These are phyloP conservation scores for Lepidurus apus DNA, from an alignment of 1,140 invertebrate species.

Conservation along the genomic window DNA sequence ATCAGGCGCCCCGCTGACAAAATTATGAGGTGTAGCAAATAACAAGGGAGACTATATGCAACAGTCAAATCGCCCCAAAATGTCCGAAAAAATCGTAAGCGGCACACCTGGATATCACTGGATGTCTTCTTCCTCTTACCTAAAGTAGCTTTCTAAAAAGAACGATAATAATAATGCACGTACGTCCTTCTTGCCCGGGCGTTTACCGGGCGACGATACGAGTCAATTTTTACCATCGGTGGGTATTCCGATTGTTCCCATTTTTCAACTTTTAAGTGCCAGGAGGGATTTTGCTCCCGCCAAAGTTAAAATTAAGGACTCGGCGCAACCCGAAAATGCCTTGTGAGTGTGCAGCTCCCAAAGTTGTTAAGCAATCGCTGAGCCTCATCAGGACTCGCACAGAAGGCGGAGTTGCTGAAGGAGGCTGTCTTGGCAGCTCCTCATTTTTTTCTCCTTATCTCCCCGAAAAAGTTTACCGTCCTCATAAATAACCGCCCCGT, in stretches of 20 bases:
- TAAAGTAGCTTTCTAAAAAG: too few species aligned
- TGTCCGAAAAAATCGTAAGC: background rate
- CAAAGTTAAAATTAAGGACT: background rate
- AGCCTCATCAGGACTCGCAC: background rate
- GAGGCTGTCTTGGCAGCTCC: background rate
- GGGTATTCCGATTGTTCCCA: too few species aligned
- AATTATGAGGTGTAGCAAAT: slow-evolving; percentile 11
- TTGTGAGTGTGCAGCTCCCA: background rate
- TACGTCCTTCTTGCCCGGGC: background rate
- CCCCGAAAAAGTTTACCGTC: background rate
- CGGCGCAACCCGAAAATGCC: background rate
- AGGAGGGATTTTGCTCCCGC: background rate
- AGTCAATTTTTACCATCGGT: too few species aligned
- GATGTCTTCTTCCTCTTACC: background rate
- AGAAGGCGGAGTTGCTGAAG: slow-evolving; percentile 3
- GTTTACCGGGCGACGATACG: too few species aligned
- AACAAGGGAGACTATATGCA: background rate
- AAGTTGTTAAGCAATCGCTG: slow-evolving; percentile 19
- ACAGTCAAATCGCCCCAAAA: background rate
- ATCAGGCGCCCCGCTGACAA: background rate
- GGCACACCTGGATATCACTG: background rate
- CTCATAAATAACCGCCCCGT: slow-evolving; percentile 14
- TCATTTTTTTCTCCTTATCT: slow-evolving; percentile 5
- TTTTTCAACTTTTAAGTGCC: too few species aligned
- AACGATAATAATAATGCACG: background rate